These are phyloP conservation scores for Antheraea assamensis DNA, from an alignment of 2,888 invertebrate genomes.

Conservation along the genomic window DNA sequence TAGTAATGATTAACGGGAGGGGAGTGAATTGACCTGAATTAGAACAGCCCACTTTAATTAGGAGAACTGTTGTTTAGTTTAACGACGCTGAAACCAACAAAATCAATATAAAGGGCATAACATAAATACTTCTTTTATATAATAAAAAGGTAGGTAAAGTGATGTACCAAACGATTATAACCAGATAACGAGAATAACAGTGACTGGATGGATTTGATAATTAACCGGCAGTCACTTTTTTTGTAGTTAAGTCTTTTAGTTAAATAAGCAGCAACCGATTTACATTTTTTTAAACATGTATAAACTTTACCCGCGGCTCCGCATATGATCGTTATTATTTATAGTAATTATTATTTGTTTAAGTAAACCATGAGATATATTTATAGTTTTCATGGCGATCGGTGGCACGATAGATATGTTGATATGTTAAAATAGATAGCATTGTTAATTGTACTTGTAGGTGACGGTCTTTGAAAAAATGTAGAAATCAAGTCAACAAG, in stretches of 20 bases:
- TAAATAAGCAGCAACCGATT: too few relatives aligned
- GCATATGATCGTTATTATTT: too few relatives aligned
- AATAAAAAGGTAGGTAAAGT: background rate
- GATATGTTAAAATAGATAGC: too few relatives aligned
- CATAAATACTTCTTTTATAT: background rate
- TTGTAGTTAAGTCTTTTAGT: background rate
- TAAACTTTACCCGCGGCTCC: too few relatives aligned
- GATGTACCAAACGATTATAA: background rate
- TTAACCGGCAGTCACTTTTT: background rate
- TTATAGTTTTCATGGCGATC: too few relatives aligned
- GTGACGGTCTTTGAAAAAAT: too few relatives aligned
- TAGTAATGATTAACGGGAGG: constrained; percentile 1
- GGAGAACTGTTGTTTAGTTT: constrained; percentile 13
- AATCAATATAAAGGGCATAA: background rate
- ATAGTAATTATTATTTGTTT: too few relatives aligned
- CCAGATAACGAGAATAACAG: background rate
- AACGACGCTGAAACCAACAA: background rate
- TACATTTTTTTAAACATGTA: too few relatives aligned
- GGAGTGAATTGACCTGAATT: background rate
- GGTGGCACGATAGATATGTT: too few relatives aligned
- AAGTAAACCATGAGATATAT: too few relatives aligned
- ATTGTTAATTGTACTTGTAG: too few relatives aligned
- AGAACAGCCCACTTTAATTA: constrained; percentile 7
- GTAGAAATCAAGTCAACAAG: too few relatives aligned
- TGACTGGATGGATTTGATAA: background rate